These are phyloP conservation scores for Drosophila takahashii DNA, from an alignment of 1,140 invertebrate genomes.

Conservation along the genomic window DNA sequence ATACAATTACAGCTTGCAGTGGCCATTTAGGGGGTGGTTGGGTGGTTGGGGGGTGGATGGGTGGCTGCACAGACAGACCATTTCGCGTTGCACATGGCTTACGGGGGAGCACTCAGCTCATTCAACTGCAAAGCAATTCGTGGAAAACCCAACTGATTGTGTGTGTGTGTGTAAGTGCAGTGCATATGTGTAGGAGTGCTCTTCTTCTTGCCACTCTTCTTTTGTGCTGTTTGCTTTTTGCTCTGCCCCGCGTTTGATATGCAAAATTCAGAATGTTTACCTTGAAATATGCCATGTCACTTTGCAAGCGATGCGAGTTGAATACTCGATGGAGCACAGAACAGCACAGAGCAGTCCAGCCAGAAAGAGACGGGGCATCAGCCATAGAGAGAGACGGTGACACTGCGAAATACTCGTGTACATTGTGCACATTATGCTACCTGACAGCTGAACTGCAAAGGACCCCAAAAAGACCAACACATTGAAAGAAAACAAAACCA, in stretches of 20 bases:
- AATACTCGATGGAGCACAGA: constrained; percentile 47
- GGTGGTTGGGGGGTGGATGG: not conserved
- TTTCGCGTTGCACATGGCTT: constrained; percentile 37
- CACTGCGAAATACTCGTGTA: constrained; percentile 38
- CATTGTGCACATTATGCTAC: constrained; percentile 49
- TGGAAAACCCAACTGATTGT: constrained; percentile 43
- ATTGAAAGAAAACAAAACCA: constrained; percentile 3
- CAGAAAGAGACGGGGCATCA: not conserved
- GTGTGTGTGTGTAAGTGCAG: constrained; percentile 5
- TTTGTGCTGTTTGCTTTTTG: constrained; percentile 37
- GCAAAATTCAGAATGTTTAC: constrained; percentile 75
- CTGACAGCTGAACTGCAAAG: constrained; percentile 41
- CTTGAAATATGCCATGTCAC: constrained; percentile 80
- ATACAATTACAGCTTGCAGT: constrained; percentile 73
- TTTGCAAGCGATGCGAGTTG: constrained; percentile 57
- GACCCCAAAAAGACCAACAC: constrained; percentile 10
- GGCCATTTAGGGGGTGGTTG: constrained; percentile 9
- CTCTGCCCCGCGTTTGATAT: constrained; percentile 53
- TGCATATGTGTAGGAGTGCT: constrained; percentile 1
- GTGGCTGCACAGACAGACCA: constrained; percentile 4
- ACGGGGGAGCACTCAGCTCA: constrained; percentile 37
- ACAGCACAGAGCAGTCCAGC: not conserved
- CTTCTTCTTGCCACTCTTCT: constrained; percentile 4
- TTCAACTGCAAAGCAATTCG: constrained; percentile 61
- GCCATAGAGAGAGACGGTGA: not conserved